phyloP scores from a whole-genome alignment of 2,888 invertebrate genomes.

The Luperina nickerlii region DNA sequence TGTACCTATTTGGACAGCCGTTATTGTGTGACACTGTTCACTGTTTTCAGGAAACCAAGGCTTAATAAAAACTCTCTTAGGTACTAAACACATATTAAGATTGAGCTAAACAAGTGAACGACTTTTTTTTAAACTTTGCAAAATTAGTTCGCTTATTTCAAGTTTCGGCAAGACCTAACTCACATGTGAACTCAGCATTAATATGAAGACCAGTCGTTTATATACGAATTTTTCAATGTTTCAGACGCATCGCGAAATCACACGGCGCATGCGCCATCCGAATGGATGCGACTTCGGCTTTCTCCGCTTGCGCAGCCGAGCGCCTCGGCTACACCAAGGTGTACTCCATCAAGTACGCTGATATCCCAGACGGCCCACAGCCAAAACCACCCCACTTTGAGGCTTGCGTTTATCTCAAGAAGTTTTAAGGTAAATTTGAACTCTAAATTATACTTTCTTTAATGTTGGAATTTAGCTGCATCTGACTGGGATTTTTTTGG shows the following conservation, averaged over 20 bases:
- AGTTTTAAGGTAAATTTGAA: conserved; percentile 76
- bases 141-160: neutral
- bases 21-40: too few species aligned
- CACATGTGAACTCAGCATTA: too few species aligned
- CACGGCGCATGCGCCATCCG: conserved; percentile 91
- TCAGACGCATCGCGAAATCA: conserved; percentile 87
- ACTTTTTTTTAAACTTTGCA: too few species aligned
- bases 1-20: too few species aligned
- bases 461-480: too few species aligned
- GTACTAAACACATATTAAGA: too few species aligned
- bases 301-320: conserved; percentile 93
- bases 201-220: too few species aligned
- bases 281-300: conserved; percentile 94
- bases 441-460: neutral
- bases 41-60: too few species aligned
- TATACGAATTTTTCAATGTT: neutral
- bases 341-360: conserved; percentile 91
- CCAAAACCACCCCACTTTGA: conserved; percentile 90
- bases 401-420: conserved; percentile 91
- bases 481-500: accelerated
- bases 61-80: too few species aligned
- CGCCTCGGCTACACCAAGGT: conserved; percentile 93
- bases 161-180: neutral
- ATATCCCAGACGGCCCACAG: conserved; percentile 91
- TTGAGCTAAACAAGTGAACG: too few species aligned